Conservation (phyloP, 2,888 invertebrate species). For the Amphipoea oculea region DNA sequence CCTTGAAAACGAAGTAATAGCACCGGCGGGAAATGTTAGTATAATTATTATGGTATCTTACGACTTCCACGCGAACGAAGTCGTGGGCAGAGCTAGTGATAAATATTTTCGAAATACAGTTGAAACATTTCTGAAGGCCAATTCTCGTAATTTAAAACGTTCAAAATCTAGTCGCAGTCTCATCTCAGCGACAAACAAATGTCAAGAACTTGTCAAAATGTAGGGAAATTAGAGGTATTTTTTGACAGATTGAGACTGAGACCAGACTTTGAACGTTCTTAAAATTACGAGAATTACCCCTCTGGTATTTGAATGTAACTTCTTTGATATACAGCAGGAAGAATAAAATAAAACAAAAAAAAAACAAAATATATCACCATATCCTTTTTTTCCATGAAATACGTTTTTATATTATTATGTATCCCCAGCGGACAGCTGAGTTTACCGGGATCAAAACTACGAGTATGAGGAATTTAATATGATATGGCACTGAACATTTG, state of each 20-base stretch:
- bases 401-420: background rate
- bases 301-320: background rate
- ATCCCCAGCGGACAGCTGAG: slow-evolving; percentile 9
- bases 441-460: slow-evolving; percentile 38
- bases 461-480: slow-evolving; percentile 7
- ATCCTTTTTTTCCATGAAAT: background rate
- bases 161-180: no score
- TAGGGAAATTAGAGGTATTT: no score
- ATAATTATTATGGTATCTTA: no score
- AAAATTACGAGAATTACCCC: no score
- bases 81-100: background rate
- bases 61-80: no score
- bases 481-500: background rate
- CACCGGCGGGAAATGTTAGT: no score
- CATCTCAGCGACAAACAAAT: no score
- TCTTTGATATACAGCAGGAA: background rate
- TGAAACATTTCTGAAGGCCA: background rate
- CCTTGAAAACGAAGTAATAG: no score
- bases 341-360: background rate
- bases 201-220: no score
- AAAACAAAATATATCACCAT: background rate
- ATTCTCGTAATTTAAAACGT: no score
- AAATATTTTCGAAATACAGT: background rate
- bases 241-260: no score
- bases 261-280: no score